Evolutionary conservation across 2,888 invertebrate species (phyloP).

Genomic region (Lamellibrachia columna): DNA sequence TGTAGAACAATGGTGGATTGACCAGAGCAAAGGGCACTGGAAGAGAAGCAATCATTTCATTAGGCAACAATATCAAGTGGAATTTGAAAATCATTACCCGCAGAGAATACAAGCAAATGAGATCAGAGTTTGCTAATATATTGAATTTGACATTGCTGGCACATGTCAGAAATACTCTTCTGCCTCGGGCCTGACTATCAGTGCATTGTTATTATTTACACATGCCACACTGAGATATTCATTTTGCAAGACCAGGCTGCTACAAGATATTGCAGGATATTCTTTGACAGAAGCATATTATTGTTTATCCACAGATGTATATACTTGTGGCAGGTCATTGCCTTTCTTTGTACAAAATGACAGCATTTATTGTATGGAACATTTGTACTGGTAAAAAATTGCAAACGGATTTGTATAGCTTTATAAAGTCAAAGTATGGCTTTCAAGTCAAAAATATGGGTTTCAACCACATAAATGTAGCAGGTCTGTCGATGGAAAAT

Average conservation of each 20-base stretch:
- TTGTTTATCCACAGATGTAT: background rate
- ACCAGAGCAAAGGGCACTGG: background rate
- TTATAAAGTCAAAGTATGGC: no score
- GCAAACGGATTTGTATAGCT: background rate
- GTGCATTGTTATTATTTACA: conserved; percentile 10
- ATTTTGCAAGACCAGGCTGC: background rate
- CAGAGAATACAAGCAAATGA: conserved; percentile 9
- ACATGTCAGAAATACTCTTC: conserved; percentile 16
- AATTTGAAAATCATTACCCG: conserved; percentile 5
- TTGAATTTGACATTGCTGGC: background rate
- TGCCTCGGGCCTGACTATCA: background rate
- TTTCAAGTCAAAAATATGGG: no score
- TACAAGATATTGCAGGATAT: background rate
- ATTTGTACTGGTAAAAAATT: background rate
- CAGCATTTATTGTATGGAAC: background rate
- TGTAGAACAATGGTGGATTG: background rate
- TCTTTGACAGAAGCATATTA: background rate
- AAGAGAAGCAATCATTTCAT: background rate
- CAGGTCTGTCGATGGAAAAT: no score
- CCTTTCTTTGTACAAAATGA: background rate
- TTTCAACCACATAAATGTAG: no score
- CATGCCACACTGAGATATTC: background rate
- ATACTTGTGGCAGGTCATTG: background rate
- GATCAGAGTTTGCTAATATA: conserved; percentile 12
- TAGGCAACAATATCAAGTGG: conserved; percentile 10